These are phyloP conservation scores for Alethe castanea DNA, from an alignment of 2,113 vertebrate genomes.

Conservation along the genomic window DNA sequence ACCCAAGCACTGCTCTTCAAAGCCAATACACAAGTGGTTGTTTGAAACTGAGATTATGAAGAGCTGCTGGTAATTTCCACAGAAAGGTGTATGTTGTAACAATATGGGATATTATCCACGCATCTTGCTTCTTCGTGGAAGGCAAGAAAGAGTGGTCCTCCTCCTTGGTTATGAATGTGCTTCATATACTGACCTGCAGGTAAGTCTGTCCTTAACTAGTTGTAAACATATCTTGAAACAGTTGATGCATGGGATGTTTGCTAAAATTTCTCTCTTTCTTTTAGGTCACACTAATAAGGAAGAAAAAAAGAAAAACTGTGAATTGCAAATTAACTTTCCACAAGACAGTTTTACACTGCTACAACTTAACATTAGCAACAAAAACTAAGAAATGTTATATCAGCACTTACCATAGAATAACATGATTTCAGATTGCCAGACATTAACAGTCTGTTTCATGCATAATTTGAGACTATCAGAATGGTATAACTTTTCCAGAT, in stretches of 20 bases:
- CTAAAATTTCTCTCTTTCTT: conserved; percentile 87
- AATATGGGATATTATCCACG: not conserved
- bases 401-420: not conserved
- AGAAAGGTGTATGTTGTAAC: not conserved
- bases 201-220: conserved; percentile 84
- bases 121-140: not conserved
- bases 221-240: conserved; percentile 83
- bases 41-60: not conserved
- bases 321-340: not conserved
- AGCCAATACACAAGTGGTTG: not conserved
- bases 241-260: conserved; percentile 68
- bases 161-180: not conserved
- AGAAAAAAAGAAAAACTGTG: not conserved
- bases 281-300: conserved; percentile 75
- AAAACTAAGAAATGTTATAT: not conserved
- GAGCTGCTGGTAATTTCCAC: not conserved
- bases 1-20: fast-evolving
- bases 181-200: conserved; percentile 77
- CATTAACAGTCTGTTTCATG: not conserved
- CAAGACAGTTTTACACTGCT: not conserved
- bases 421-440: not conserved
- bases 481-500: not conserved
- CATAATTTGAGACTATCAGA: not conserved
- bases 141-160: not conserved
- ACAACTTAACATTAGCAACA: not conserved